phyloP scores from a whole-genome alignment of 2,113 vertebrate species.

The Mesembrinibis cayennensis region DNA sequence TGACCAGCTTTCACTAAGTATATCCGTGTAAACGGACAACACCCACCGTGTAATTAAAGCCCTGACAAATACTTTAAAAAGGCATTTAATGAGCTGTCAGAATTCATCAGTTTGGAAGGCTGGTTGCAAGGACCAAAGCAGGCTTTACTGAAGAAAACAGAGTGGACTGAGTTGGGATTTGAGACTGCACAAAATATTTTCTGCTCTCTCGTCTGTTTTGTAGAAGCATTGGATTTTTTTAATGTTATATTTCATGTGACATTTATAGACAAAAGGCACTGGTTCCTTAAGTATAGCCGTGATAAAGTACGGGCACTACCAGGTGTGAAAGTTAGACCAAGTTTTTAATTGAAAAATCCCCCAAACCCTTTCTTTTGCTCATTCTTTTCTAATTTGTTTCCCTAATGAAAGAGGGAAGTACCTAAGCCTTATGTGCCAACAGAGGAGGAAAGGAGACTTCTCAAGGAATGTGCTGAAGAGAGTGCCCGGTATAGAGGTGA shows the following conservation, averaged over 20 bases:
- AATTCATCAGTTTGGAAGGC: not conserved
- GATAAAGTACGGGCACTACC: not conserved
- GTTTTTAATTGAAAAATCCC: not conserved
- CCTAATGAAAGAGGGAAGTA: slow-evolving; percentile 63
- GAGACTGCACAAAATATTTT: not conserved
- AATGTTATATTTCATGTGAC: rapidly evolving
- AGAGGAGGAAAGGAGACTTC: slow-evolving; percentile 84
- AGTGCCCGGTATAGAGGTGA: slow-evolving; percentile 91
- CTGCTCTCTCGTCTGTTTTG: not conserved
- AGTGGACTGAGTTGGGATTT: not conserved
- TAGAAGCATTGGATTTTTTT: not conserved
- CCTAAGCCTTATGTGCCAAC: slow-evolving; percentile 79
- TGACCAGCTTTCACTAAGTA: rapidly evolving
- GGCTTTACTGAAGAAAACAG: not conserved
- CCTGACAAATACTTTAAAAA: rapidly evolving
- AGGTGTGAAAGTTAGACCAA: not conserved
- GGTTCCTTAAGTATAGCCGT: not conserved
- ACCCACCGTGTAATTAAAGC: rapidly evolving
- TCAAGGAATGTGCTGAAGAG: slow-evolving; percentile 86
- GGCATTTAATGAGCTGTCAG: not conserved
- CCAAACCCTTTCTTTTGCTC: not conserved
- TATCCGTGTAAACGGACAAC: rapidly evolving
- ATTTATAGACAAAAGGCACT: not conserved
- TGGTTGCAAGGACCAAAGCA: not conserved
- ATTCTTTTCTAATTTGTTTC: not conserved